Evolutionary conservation across 1,140 invertebrate genomes (phyloP).

Genomic region (Scaptomyza graminum): DNA sequence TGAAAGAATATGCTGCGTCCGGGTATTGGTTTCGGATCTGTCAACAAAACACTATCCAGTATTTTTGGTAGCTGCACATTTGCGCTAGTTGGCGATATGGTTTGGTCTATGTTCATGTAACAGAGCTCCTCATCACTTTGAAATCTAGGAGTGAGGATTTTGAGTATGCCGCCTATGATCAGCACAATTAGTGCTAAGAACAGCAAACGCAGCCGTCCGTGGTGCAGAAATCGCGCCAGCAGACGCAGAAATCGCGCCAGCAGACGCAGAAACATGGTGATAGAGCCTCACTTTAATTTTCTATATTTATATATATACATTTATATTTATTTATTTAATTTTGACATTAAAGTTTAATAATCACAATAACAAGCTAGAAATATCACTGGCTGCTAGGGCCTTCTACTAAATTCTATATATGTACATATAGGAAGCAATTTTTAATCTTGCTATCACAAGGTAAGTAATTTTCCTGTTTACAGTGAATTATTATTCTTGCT

Average conservation of each 20-base stretch:
- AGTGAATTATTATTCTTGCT: no score
- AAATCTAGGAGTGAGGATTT: constrained; percentile 23
- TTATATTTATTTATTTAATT: no score
- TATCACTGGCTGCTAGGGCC: no score
- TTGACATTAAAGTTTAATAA: no score
- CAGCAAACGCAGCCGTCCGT: constrained; percentile 60
- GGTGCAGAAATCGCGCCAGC: constrained; percentile 59
- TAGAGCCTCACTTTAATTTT: no score
- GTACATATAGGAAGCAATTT: no score
- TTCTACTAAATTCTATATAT: no score
- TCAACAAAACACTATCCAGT: constrained; percentile 66
- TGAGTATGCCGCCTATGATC: constrained; percentile 16
- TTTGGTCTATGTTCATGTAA: constrained; percentile 25
- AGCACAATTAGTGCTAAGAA: constrained; percentile 52
- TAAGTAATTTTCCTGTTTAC: no score
- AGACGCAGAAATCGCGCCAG: no score
- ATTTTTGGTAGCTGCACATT: constrained; percentile 13
- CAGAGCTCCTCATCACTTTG: constrained; percentile 31
- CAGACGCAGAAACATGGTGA: constrained; percentile 66
- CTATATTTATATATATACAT: no score
- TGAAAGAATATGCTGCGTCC: constrained; percentile 86
- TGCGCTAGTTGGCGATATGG: background rate
- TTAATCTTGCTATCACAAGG: no score
- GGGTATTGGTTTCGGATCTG: constrained; percentile 70
- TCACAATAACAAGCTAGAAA: no score